These are phyloP conservation scores for Trichopria drosophilae DNA, from an alignment of 2,888 invertebrate genomes.

Conservation along the genomic window DNA sequence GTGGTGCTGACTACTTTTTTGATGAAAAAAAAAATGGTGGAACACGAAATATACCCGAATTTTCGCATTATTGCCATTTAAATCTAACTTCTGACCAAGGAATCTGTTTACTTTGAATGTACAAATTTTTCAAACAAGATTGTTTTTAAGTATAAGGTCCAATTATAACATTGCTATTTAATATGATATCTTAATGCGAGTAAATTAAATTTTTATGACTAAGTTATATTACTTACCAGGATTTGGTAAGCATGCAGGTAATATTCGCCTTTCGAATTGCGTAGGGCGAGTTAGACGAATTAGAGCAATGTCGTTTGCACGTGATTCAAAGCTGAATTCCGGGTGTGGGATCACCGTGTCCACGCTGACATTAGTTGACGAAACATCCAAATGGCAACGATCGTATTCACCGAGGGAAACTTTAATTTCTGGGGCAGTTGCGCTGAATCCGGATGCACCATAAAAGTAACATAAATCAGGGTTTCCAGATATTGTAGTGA, in stretches of 20 bases:
- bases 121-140: too few species aligned
- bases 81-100: too few species aligned
- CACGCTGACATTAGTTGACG: conserved; percentile 62
- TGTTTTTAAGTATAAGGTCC: too few species aligned
- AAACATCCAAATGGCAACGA: conserved; percentile 60
- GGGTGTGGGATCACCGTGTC: conserved; percentile 62
- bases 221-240: conserved; percentile 52
- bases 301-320: conserved; percentile 66
- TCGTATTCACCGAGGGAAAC: conserved; percentile 63
- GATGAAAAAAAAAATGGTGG: too few species aligned
- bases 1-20: too few species aligned
- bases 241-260: conserved; percentile 65
- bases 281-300: conserved; percentile 62
- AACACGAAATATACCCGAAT: too few species aligned
- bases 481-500: too few species aligned
- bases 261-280: conserved; percentile 60
- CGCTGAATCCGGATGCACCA: too few species aligned
- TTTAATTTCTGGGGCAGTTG: conserved; percentile 57
- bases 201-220: neutral
- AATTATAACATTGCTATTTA: conserved; percentile 3
- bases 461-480: too few species aligned
- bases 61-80: too few species aligned
- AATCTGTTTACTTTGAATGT: too few species aligned
- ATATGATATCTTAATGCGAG: conserved; percentile 5
- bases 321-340: conserved; percentile 60